phyloP scores from a whole-genome alignment of 2,113 vertebrate genomes.

The Neotoma lepida region DNA sequence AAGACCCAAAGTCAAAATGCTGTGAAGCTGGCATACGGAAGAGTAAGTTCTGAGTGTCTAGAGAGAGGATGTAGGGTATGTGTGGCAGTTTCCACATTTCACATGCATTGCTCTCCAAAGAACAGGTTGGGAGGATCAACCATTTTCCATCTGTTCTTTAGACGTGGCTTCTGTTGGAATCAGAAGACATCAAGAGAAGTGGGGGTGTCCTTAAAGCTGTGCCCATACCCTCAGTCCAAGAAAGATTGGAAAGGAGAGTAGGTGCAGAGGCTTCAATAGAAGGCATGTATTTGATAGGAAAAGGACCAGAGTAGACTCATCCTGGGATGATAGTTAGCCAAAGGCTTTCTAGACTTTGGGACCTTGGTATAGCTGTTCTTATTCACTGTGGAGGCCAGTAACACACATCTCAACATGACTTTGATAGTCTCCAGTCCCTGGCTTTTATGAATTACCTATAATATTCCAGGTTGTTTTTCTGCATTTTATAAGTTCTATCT shows the following conservation, averaged over 20 bases:
- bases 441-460: conserved; percentile 57
- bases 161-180: conserved; percentile 38
- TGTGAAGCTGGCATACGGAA: conserved; percentile 4
- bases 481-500: conserved; percentile 46
- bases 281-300: conserved; percentile 26
- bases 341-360: conserved; percentile 49
- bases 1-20: conserved; percentile 42
- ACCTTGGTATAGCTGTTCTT: neutral
- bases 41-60: conserved; percentile 36
- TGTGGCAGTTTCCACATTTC: conserved; percentile 11
- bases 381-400: conserved; percentile 38
- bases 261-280: conserved; percentile 13
- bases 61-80: conserved; percentile 34
- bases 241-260: conserved; percentile 21
- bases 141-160: conserved; percentile 26
- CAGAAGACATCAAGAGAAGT: conserved; percentile 5
- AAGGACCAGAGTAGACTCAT: neutral
- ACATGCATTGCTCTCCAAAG: neutral
- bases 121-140: neutral
- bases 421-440: conserved; percentile 53
- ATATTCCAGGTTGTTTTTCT: conserved; percentile 44
- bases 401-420: conserved; percentile 35
- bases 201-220: conserved; percentile 11
- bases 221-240: neutral
- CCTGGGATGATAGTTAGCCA: conserved; percentile 6